Evolutionary conservation across 2,797 vertebrate species (phyloP), one percentile per base, ranked within the genome.

Genomic region (Fratercula arctica): DNA sequence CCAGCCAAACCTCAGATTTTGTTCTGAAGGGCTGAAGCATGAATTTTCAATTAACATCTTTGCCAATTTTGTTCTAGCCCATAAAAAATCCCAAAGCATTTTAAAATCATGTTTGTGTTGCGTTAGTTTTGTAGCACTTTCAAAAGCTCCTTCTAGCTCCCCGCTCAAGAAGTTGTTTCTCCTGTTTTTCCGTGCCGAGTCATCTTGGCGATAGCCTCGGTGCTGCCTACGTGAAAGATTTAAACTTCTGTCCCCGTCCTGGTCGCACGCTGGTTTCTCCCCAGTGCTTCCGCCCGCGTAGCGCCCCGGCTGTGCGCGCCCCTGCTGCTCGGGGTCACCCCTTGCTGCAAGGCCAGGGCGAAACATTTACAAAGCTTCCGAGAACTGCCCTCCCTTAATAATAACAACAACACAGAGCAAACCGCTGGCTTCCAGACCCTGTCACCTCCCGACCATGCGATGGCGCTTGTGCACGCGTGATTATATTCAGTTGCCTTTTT

Each of bases 401-500:
- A 5, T 39, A 18, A 2, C 10, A 16, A 1, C 37, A 6, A 13
- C 7, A 3, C 11, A 18, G 25, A 25, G 3, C 35, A 0, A 4
- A 11, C 4, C 2, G 46, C 54, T 8, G 35, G 3, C 15, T 68
- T 53, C 29, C 75, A 57, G 67, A 14, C 46, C 46, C 60, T 1
- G 9, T 19, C 61, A 21, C 51, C 21, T 39, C 53, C 76, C 11
- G 66, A 14, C 76, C 43, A 6, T 39, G 19, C 6, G 21, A 31
- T 39, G 26, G 82, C 79, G 57, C 63, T 0, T 8, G 69, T 14
- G 45, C 66, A 31, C 1, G 33, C 31, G 2, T 0, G 23, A 56
- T 45, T 28, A 1, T 0, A 0, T 6, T 6, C 75, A 0, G n/a
- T 1, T 4, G 51, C 50, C 41, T 66, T 28, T 24, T 11, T 4